Percentiles rank a stretch among this genome's conserved stretches.
Evolutionary conservation across 2,888 invertebrate genomes (phyloP).

Genomic region (Parnassius apollo): DNA sequence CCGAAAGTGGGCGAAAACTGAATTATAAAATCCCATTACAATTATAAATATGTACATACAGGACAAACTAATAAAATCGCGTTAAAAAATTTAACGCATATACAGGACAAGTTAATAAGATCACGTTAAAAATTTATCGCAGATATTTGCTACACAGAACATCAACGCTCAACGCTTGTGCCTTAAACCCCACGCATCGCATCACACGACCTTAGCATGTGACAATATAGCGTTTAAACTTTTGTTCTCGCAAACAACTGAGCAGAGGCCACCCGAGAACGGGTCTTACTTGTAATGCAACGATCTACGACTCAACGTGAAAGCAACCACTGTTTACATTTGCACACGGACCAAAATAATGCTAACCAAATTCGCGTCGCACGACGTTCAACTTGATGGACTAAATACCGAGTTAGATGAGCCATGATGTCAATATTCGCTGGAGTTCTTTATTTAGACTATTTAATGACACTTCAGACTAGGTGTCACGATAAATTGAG

Average conservation of each 20-base stretch:
- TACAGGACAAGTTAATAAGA: no score
- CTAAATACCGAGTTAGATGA: neutral
- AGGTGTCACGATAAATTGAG: no score
- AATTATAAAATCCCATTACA: no score
- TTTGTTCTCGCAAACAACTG: conserved; percentile 56
- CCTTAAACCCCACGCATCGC: conserved; percentile 5
- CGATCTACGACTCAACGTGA: conserved; percentile 16
- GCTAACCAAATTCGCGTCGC: conserved; percentile 7
- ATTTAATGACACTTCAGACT: no score
- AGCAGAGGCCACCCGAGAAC: conserved; percentile 55
- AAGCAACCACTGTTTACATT: conserved; percentile 27
- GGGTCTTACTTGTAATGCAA: conserved; percentile 50
- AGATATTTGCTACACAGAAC: conserved; percentile 11
- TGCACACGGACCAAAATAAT: conserved; percentile 16
- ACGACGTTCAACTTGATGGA: neutral
- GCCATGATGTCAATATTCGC: neutral
- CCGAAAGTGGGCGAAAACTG: no score
- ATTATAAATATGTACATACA: neutral
- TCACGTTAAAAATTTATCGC: neutral
- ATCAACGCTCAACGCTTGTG: conserved; percentile 14
- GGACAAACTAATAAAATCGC: no score
- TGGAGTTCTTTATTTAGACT: no score
- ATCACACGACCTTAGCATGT: conserved; percentile 49
- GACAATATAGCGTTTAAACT: conserved; percentile 65
- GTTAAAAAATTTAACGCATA: neutral